Base-by-base conservation (phyloP, 1,140 invertebrate genomes). In the Dinoponera quadriceps region DNA sequence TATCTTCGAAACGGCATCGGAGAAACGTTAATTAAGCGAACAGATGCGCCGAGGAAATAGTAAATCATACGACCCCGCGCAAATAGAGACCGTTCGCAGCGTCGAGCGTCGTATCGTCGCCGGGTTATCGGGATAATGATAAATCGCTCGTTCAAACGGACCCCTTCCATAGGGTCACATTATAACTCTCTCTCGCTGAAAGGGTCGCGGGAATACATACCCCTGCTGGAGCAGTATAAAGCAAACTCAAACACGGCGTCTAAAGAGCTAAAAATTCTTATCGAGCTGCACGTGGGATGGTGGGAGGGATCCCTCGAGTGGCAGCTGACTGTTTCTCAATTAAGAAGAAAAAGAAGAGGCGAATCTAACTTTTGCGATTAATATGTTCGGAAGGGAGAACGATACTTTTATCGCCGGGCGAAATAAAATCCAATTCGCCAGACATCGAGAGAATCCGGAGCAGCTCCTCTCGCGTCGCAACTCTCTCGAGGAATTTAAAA, bases 51-150 rank as follows among this genome's bases (percentile, higher is more conserved):
- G 69, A 90, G 90, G 91, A 92, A 93, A 89, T 90, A 88, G 89
- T 93, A 91, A 92, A 94, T 93, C 91, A 91, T 78, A 85, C 71
- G 74, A 75, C 87, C 87, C 86, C 68, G 65, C 29, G 66, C 88
- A 78, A 90, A 88, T 62, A 44, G 73, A 84, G 73, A 80, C 7
- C 85, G 80, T 88, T 90, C 75, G 84, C 84, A 83, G 87, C 75
- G 86, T 90, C 86, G 83, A 85, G 60, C 87, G 57, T 68, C 90
- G 91, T 93, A 93, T 94, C 91, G 88, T 89, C 60, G 71, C 38
- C 54, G 63, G 88, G 88, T 92, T 94, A 94, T 94, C 93, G 86
- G 85, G 60, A 82, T 85, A 84, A 90, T 90, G 90, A 92, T 94
- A 93, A 94, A 94, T 94, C 91, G 93, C 81, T 85, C 84, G 86